Conservation (phyloP, 1,140 invertebrate species). For the Scylla paramamosain region DNA sequence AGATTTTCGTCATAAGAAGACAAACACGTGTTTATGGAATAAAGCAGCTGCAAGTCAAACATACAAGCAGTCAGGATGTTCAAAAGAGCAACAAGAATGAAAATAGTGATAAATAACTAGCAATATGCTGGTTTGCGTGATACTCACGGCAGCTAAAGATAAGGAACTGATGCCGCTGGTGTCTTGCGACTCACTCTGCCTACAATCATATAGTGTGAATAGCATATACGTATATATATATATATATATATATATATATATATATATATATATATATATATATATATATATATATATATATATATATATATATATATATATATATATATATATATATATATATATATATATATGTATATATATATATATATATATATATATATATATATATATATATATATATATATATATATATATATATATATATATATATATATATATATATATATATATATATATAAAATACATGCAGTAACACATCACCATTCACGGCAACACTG, state of each 20-base stretch:
- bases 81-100: not conserved
- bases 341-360: constrained; percentile 34
- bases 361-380: not conserved
- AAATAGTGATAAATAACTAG: not conserved
- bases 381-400: not conserved
- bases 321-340: not conserved
- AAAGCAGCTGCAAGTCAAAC: not conserved
- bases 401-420: constrained; percentile 7
- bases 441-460: not conserved
- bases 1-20: too few species aligned
- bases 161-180: not conserved
- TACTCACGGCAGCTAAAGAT: not conserved
- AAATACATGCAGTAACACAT: not conserved
- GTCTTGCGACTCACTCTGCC: not conserved
- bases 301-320: constrained; percentile 23
- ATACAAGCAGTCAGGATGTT: not conserved
- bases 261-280: not conserved
- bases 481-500: not conserved
- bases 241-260: not conserved
- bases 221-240: not conserved
- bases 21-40: too few species aligned
- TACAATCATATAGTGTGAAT: not conserved
- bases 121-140: not conserved
- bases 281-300: constrained; percentile 27
- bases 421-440: constrained; percentile 26